Evolutionary conservation across 2,797 vertebrate species (phyloP).

Genomic region (Darevskia mixta): DNA sequence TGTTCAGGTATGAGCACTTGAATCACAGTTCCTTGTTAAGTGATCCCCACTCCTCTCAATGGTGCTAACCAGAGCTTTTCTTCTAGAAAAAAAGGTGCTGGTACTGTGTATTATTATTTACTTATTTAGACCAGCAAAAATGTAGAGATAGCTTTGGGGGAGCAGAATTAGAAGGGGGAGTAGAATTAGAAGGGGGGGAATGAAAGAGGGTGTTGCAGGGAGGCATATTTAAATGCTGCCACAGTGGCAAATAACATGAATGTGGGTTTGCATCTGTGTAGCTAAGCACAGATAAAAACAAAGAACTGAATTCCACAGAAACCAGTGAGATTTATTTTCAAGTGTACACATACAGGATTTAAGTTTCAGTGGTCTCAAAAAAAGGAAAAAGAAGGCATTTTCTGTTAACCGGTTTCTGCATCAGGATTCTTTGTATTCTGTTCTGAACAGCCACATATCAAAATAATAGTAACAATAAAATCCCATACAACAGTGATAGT

Average conservation of each 20-base stretch:
- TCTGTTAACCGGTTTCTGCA: not conserved
- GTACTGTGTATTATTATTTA: too few relatives aligned
- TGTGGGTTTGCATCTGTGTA: not conserved
- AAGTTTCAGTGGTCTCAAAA: not conserved
- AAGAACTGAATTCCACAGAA: not conserved
- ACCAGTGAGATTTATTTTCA: not conserved
- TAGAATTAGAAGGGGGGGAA: too few relatives aligned
- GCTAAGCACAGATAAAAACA: too few relatives aligned
- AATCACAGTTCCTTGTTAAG: not conserved
- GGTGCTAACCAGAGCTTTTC: too few relatives aligned
- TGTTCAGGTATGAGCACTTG: not conserved
- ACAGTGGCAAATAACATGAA: not conserved
- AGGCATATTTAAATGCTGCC: not conserved
- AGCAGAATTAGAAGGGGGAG: too few relatives aligned
- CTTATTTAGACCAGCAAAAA: not conserved
- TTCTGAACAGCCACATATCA: not conserved
- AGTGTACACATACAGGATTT: not conserved
- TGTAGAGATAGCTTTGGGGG: not conserved
- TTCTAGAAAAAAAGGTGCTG: too few relatives aligned
- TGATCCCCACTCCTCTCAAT: not conserved
- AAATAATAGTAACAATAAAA: constrained; percentile 6
- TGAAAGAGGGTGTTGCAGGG: too few relatives aligned
- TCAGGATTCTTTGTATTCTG: not conserved
- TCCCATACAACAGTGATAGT: not conserved
- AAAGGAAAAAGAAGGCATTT: not conserved